Conservation (phyloP, 2,113 vertebrate species). For the Cottus gobio region DNA sequence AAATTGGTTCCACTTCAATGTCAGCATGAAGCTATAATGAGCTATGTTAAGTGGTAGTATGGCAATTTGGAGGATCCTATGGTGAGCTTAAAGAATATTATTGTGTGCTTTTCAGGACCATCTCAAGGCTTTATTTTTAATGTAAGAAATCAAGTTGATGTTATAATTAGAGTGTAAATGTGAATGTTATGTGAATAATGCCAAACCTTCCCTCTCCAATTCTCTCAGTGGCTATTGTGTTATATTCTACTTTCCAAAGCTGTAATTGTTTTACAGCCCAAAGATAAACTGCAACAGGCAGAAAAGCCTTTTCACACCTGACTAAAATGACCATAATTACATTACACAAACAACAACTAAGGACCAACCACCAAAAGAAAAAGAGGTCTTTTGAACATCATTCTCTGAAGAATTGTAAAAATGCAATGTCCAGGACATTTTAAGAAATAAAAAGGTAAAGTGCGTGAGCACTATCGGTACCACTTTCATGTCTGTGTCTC, state of each 20-base stretch:
- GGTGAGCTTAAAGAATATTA: conserved; percentile 27
- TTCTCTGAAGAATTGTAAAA: background rate
- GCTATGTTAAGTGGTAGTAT: conserved; percentile 23
- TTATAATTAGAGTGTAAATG: background rate
- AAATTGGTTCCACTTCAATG: conserved; percentile 52
- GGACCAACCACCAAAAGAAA: background rate
- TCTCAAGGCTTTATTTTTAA: conserved; percentile 8
- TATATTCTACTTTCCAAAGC: background rate
- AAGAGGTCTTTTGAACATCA: background rate
- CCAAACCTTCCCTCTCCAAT: background rate
- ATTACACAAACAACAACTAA: background rate
- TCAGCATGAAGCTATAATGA: conserved; percentile 51
- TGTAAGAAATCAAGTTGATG: background rate
- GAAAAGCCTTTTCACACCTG: background rate
- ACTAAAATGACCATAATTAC: background rate
- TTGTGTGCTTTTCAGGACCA: background rate
- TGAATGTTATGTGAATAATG: background rate
- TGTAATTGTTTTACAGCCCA: background rate
- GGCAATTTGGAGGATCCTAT: conserved; percentile 36
- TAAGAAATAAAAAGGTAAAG: background rate
- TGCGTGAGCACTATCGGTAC: background rate
- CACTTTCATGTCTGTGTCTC: background rate
- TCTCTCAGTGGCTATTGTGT: background rate
- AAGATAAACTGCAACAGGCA: background rate
- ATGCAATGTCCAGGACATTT: background rate